phyloP scores from a whole-genome alignment of 2,797 vertebrate genomes.

The Pteropus rufus region DNA sequence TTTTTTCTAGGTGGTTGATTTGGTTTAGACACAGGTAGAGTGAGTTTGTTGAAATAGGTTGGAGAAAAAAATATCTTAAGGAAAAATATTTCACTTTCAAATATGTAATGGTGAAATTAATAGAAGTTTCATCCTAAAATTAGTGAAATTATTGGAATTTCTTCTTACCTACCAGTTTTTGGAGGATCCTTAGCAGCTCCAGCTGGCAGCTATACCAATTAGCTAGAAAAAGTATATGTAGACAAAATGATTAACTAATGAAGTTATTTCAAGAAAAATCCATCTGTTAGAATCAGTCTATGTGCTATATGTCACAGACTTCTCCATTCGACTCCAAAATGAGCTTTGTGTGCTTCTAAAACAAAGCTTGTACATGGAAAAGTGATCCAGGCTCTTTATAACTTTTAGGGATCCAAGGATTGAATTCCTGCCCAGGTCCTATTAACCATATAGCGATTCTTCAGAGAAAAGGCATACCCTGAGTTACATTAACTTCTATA shows the following conservation, averaged over 20 bases:
- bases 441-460: not conserved
- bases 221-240: constrained; percentile 58
- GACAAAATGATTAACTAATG: constrained; percentile 71
- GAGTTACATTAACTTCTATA: not conserved
- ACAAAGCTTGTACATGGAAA: not conserved
- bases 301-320: constrained; percentile 37
- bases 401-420: not conserved
- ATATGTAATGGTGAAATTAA: not conserved
- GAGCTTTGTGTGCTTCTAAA: constrained; percentile 14
- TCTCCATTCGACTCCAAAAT: not conserved
- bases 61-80: not conserved
- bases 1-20: not conserved
- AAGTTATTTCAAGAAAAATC: constrained; percentile 72
- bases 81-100: not conserved
- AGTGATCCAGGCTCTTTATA: not conserved
- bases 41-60: not conserved
- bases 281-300: constrained; percentile 62
- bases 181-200: not conserved
- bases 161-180: not conserved
- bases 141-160: constrained; percentile 1
- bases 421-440: not conserved
- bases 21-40: not conserved
- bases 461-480: not conserved
- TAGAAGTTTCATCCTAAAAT: not conserved
- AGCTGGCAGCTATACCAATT: constrained; percentile 57